phyloP scores from a whole-genome alignment of 2,888 invertebrate genomes.

The Diplolepis rosae region DNA sequence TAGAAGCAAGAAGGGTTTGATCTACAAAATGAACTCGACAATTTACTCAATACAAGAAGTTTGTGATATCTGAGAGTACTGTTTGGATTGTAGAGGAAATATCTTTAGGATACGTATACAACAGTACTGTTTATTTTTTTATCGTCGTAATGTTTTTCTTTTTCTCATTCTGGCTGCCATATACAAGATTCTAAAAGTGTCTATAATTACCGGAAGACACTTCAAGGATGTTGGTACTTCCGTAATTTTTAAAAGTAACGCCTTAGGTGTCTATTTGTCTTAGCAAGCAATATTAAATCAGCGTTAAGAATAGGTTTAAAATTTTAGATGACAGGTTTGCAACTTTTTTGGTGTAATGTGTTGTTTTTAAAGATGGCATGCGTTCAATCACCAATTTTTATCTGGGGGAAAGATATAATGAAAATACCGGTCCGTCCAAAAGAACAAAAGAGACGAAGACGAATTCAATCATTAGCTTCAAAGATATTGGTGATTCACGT shows the following conservation, averaged over 20 bases:
- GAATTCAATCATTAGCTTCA: constrained; percentile 6
- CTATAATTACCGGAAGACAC: constrained; percentile 32
- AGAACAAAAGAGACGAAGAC: constrained; percentile 37
- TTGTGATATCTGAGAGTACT: constrained; percentile 55
- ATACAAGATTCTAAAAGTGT: constrained; percentile 52
- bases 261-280: constrained; percentile 42
- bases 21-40: constrained; percentile 35
- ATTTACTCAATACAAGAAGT: constrained; percentile 46
- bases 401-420: constrained; percentile 10
- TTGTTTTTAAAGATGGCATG: constrained; percentile 34
- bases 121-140: constrained; percentile 65
- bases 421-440: constrained; percentile 37
- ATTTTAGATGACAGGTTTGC: constrained; percentile 26
- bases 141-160: constrained; percentile 52
- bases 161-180: constrained; percentile 70
- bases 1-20: not conserved
- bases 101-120: constrained; percentile 43
- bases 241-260: constrained; percentile 39
- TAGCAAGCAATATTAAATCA: constrained; percentile 43
- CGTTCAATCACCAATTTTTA: constrained; percentile 24
- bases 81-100: constrained; percentile 48
- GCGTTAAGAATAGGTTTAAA: constrained; percentile 38
- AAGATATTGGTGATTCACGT: constrained; percentile 15
- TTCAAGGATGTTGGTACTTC: constrained; percentile 35
- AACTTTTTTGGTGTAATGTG: constrained; percentile 12